A percentile compares a stretch with the other conserved stretches of the same genome.
Conservation (phyloP, 2,888 invertebrate genomes). For the Stenotaenia linearis region DNA sequence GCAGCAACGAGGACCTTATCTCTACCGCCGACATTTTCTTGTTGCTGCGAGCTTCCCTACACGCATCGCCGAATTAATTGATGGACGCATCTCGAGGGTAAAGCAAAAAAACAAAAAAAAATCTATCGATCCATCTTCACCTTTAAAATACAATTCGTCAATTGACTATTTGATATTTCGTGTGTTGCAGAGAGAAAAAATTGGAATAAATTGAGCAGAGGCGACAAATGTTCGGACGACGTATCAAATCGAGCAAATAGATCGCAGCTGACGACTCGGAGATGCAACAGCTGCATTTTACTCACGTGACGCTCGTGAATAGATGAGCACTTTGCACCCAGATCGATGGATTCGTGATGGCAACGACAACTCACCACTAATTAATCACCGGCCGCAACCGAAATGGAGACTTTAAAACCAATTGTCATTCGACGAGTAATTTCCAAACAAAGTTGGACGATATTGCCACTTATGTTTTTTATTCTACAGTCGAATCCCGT, state of each 20-base stretch:
- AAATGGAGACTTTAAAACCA: not conserved
- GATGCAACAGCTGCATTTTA: not conserved
- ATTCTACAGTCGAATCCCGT: too few species aligned
- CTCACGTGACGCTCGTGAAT: not conserved
- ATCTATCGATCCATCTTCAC: not conserved
- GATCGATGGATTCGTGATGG: not conserved
- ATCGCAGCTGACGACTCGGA: not conserved
- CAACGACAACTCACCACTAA: not conserved
- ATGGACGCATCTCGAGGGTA: not conserved
- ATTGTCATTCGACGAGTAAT: too few species aligned
- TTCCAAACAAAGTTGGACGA: too few species aligned
- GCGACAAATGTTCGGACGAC: not conserved
- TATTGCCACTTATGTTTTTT: too few species aligned
- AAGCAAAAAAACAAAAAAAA: not conserved
- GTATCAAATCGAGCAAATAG: not conserved
- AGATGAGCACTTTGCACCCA: not conserved
- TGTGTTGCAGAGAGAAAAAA: not conserved
- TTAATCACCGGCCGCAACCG: not conserved
- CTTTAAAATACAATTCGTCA: not conserved
- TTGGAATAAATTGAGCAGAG: too few species aligned
- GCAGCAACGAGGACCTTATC: not conserved
- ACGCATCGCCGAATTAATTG: slow-evolving; percentile 15
- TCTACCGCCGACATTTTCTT: not conserved
- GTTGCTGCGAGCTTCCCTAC: not conserved
- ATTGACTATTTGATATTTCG: not conserved